Evolutionary conservation across 2,888 invertebrate species (phyloP).

Genomic region (Ectropis crepuscularia): DNA sequence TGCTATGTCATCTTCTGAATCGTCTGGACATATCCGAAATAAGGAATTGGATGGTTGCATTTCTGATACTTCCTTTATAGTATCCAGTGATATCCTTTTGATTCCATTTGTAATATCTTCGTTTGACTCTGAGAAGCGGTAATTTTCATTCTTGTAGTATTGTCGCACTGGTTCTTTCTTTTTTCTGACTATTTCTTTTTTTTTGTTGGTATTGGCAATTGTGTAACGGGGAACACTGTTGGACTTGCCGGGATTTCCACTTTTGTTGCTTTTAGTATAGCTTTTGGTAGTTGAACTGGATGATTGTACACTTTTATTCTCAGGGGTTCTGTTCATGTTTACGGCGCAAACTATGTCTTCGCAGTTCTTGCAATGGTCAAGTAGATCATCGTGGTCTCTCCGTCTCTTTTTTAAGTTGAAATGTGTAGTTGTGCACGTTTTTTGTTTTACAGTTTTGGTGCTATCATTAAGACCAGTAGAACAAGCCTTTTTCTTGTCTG

Average conservation of each 20-base stretch:
- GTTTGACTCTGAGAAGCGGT: slow-evolving; percentile 58
- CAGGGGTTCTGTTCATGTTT: not conserved
- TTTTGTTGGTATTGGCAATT: slow-evolving; percentile 9
- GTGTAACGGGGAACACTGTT: no score
- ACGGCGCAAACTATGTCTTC: slow-evolving; percentile 52
- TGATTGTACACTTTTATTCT: not conserved
- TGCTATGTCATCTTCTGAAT: slow-evolving; percentile 54
- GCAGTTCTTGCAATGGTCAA: slow-evolving; percentile 58
- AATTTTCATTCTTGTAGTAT: slow-evolving; percentile 73
- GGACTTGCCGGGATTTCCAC: slow-evolving; percentile 2
- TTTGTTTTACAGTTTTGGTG: slow-evolving; percentile 41
- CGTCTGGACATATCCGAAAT: slow-evolving; percentile 47
- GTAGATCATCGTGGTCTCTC: slow-evolving; percentile 2
- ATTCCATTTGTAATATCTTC: slow-evolving; percentile 45
- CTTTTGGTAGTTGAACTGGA: not conserved
- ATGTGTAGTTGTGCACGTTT: slow-evolving; percentile 68
- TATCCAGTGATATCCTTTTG: slow-evolving; percentile 57
- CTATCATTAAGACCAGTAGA: slow-evolving; percentile 52
- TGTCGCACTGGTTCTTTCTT: slow-evolving; percentile 54
- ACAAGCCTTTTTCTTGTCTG: slow-evolving; percentile 55
- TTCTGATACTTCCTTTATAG: slow-evolving; percentile 68
- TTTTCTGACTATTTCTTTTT: slow-evolving; percentile 26
- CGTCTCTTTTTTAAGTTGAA: slow-evolving; percentile 46
- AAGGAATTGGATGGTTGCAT: slow-evolving; percentile 44
- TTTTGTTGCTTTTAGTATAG: not conserved